Conservation (phyloP, 1,140 invertebrate genomes). For the Drosophila nigrodunni region DNA sequence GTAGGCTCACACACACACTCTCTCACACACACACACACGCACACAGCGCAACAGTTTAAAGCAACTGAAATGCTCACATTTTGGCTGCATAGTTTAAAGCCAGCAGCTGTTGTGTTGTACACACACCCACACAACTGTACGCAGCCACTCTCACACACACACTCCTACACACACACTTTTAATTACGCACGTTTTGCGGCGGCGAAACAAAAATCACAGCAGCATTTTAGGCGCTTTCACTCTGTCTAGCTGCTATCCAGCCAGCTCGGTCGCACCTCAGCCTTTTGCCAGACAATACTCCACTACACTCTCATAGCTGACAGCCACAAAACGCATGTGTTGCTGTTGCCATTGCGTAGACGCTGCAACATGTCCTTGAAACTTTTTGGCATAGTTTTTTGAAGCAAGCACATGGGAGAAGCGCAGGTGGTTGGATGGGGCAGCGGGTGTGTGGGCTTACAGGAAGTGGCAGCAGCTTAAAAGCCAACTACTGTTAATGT, state of each 20-base stretch:
- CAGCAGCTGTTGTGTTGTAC: conserved; percentile 28
- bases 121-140: neutral
- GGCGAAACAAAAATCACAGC: conserved; percentile 62
- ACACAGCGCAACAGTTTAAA: conserved; percentile 47
- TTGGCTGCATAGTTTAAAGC: conserved; percentile 40
- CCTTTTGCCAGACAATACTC: too few species aligned
- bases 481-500: conserved; percentile 57
- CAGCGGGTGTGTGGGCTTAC: too few species aligned
- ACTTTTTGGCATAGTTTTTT: conserved; percentile 84
- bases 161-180: conserved; percentile 53
- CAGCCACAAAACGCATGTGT: conserved; percentile 66
- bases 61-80: conserved; percentile 34
- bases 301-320: neutral
- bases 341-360: conserved; percentile 30
- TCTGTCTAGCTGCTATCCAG: too few species aligned
- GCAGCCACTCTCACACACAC: conserved; percentile 34
- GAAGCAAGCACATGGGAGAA: conserved; percentile 3
- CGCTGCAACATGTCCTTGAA: conserved; percentile 80
- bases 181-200: conserved; percentile 81
- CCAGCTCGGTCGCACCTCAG: neutral
- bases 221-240: conserved; percentile 27
- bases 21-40: conserved; percentile 16
- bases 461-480: conserved; percentile 19
- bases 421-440: too few species aligned
- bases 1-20: conserved; percentile 20